These are phyloP conservation scores for Odobenus rosmarus DNA, from an alignment of 2,113 vertebrate genomes.

Conservation along the genomic window DNA sequence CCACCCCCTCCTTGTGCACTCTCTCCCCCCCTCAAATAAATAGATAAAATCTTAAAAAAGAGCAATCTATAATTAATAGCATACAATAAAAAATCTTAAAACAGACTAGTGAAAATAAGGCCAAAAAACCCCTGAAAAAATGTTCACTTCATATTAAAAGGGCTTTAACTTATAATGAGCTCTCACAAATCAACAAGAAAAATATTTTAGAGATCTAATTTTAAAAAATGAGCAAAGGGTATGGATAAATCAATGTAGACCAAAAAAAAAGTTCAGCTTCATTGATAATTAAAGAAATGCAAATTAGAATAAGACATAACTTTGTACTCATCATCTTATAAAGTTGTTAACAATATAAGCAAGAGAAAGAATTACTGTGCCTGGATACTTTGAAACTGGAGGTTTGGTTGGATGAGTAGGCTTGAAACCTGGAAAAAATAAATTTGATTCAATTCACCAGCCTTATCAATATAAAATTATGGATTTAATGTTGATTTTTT, in stretches of 20 bases:
- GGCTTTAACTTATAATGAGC: constrained; percentile 14
- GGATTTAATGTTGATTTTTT: constrained; percentile 12
- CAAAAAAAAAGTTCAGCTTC: not conserved
- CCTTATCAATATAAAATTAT: constrained; percentile 15
- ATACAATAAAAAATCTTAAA: constrained; percentile 25
- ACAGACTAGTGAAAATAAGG: not conserved
- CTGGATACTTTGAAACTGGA: constrained; percentile 53
- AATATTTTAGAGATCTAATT: not conserved
- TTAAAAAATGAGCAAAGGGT: constrained; percentile 7
- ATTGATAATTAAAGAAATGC: not conserved
- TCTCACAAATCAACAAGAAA: constrained; percentile 20
- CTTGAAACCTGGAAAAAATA: constrained; percentile 68
- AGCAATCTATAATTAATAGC: not conserved
- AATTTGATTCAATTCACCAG: constrained; percentile 32
- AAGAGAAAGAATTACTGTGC: constrained; percentile 37
- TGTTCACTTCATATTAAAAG: not conserved
- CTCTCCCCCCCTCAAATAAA: not conserved
- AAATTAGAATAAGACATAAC: constrained; percentile 33
- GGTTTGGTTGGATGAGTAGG: constrained; percentile 50
- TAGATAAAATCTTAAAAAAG: not conserved
- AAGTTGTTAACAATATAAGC: not conserved
- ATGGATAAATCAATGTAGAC: not conserved
- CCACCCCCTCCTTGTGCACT: not conserved
- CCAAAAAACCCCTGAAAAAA: not conserved
- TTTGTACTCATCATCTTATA: not conserved